Base-by-base conservation (phyloP, 2,113 vertebrate species). In the Semnornis frantzii region DNA sequence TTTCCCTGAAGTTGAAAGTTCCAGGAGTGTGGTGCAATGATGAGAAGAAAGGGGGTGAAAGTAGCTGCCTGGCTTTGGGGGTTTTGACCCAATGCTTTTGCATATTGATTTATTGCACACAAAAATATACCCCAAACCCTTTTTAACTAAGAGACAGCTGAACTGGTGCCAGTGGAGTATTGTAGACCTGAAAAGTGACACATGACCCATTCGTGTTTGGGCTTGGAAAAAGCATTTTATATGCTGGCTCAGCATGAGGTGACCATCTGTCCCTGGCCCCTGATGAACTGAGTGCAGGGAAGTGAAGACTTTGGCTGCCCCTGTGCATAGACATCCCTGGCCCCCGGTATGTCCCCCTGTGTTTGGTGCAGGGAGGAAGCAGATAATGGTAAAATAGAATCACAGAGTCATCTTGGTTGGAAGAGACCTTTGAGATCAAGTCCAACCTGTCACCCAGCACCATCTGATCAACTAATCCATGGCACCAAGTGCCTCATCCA, bases 1-100 rank as follows among this genome's bases (percentile, higher is more conserved):
- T 94, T 91, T 95, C 72, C 85, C 50, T 88, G 62, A 80, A 87
- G 50, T n/a, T 88, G 73, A 70, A 86, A 87, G 73, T 93, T 95
- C 48, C 27, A 23, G 19, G 31, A 85, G 58, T 62, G 48, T 15
- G 6, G 87, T 91, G 78, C 79, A 92, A 77, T 39, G 75, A 90
- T 85, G 87, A 90, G 60, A 81, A 50, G 85, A 92, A 87, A 2
- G 18, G 48, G 74, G 65, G 25, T 42, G 60, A 48, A 58, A 91
- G 71, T 25, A 86, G 69, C 85, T 91, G 94, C 66, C 58, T 65
- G 58, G 24, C 10, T 66, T 86, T 72, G 14, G 14, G 24, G 28
- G 52, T 92, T 92, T 92, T 85, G 18, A 86, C 93, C 50, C 55
- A 69, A 34, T 27, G 73, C 58, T 91, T 86, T 39, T 87, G 57